Percentiles rank a stretch among this genome's conserved stretches.
phyloP scores from a whole-genome alignment of 2,888 invertebrate species.

The Andrena haemorrhoa region DNA sequence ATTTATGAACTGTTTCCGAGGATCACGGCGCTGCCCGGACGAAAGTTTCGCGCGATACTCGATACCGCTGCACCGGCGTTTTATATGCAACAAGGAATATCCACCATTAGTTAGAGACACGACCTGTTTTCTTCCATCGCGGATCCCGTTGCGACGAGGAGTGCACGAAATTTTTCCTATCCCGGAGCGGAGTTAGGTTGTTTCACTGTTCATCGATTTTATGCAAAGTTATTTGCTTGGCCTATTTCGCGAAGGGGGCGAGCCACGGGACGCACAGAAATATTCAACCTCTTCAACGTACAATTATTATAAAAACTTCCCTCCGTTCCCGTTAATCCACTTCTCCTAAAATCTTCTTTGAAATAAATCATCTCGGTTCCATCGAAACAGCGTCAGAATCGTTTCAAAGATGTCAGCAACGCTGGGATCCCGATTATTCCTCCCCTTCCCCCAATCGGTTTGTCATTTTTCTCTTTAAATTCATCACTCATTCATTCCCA shows the following conservation, averaged over 20 bases:
- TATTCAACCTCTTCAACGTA: slow-evolving; percentile 13
- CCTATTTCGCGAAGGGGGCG: slow-evolving; percentile 46
- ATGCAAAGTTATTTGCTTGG: slow-evolving; percentile 61
- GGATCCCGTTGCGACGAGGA: slow-evolving; percentile 26
- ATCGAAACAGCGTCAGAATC: slow-evolving; percentile 14
- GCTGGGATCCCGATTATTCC: slow-evolving; percentile 24
- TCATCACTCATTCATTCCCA: slow-evolving; percentile 66
- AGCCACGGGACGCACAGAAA: slow-evolving; percentile 27
- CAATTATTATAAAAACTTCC: slow-evolving; percentile 14
- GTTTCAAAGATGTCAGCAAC: slow-evolving; percentile 22
- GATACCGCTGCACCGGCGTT: slow-evolving; percentile 13
- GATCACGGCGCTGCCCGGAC: slow-evolving; percentile 13
- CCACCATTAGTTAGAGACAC: slow-evolving; percentile 34
- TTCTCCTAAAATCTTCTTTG: too few relatives aligned
- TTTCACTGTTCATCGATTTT: slow-evolving; percentile 55
- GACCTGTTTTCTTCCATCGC: slow-evolving; percentile 22
- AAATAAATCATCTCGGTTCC: too few relatives aligned
- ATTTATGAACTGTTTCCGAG: slow-evolving; percentile 21
- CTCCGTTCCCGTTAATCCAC: background rate
- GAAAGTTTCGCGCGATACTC: slow-evolving; percentile 21
- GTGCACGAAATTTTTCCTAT: slow-evolving; percentile 35
- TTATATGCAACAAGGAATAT: slow-evolving; percentile 24
- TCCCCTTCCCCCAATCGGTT: slow-evolving; percentile 22
- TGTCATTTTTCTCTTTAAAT: slow-evolving; percentile 66
- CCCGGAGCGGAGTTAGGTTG: slow-evolving; percentile 44